Evolutionary conservation across 2,797 vertebrate species (phyloP).

Genomic region (Eulemur rubriventer): DNA sequence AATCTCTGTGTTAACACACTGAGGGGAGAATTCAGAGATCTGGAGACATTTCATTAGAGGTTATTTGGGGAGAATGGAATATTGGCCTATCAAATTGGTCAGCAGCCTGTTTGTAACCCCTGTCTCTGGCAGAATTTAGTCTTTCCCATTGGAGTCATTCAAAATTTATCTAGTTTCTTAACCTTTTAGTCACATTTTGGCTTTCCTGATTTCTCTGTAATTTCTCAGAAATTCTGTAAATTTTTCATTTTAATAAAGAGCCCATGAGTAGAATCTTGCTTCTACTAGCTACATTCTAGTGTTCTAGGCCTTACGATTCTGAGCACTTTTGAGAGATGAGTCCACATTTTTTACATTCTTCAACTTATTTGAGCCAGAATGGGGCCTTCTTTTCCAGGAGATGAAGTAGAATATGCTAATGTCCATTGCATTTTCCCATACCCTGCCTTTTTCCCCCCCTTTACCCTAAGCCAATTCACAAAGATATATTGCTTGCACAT

Average conservation of each 20-base stretch:
- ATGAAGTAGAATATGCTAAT: background rate
- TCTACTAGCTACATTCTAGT: background rate
- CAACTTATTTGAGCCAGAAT: constrained; percentile 21
- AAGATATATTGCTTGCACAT: background rate
- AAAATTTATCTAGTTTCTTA: constrained; percentile 55
- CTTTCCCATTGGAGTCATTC: constrained; percentile 24
- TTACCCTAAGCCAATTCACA: background rate
- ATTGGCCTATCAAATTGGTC: background rate
- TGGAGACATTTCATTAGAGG: constrained; percentile 12
- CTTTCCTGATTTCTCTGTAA: constrained; percentile 32
- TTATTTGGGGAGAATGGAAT: constrained; percentile 31
- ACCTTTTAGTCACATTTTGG: constrained; percentile 45
- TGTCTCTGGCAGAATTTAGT: background rate
- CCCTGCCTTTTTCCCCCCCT: background rate
- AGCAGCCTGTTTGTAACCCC: background rate
- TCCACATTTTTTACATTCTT: background rate
- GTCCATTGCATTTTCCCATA: background rate
- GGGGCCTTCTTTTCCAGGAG: background rate
- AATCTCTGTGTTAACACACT: background rate
- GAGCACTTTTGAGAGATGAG: background rate
- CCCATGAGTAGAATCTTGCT: background rate
- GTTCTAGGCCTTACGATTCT: background rate
- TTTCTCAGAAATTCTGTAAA: constrained; percentile 24
- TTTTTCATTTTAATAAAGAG: background rate
- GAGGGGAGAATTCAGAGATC: background rate